These are phyloP conservation scores for Pseudolycoriella hygida DNA, from an alignment of 2,888 invertebrate genomes.

Conservation along the genomic window DNA sequence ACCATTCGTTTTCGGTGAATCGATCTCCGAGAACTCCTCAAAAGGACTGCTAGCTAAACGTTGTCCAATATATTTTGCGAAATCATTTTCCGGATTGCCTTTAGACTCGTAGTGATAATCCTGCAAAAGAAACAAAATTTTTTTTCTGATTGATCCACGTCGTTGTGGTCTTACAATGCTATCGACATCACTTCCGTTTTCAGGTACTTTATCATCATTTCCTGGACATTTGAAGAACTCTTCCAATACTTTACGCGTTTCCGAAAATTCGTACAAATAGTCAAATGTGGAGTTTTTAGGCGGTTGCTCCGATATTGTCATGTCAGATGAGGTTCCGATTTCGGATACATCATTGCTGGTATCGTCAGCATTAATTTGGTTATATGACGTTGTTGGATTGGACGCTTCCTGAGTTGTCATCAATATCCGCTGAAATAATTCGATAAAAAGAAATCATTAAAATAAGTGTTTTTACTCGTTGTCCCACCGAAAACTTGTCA, in stretches of 20 bases:
- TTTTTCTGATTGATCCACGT: conserved; percentile 1
- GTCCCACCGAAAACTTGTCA: too few relatives aligned
- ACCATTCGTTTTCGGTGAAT: conserved; percentile 1
- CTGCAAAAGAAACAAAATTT: too few relatives aligned
- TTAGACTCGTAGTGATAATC: conserved; percentile 14
- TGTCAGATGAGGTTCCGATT: conserved; percentile 28
- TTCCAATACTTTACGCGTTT: conserved; percentile 76
- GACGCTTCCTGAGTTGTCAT: conserved; percentile 14
- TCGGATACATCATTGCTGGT: conserved; percentile 30
- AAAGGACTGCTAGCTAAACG: conserved; percentile 10
- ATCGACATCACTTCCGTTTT: conserved; percentile 29
- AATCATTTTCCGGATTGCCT: conserved; percentile 8
- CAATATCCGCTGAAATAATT: conserved; percentile 21
- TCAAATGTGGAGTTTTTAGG: conserved; percentile 46
- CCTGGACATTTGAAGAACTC: conserved; percentile 77
- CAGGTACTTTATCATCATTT: conserved; percentile 36
- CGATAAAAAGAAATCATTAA: too few relatives aligned
- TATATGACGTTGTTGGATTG: not conserved
- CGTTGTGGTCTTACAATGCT: conserved; percentile 22
- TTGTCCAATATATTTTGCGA: conserved; percentile 10
- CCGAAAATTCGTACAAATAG: conserved; percentile 79
- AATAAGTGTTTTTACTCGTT: too few relatives aligned
- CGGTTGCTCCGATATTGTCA: conserved; percentile 19
- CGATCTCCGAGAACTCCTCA: not conserved
- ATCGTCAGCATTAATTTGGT: conserved; percentile 22